Percentiles rank a stretch among this genome's conserved stretches.
These are phyloP conservation scores for Discoglossus pictus DNA, from an alignment of 2,797 vertebrate species.

Conservation along the genomic window DNA sequence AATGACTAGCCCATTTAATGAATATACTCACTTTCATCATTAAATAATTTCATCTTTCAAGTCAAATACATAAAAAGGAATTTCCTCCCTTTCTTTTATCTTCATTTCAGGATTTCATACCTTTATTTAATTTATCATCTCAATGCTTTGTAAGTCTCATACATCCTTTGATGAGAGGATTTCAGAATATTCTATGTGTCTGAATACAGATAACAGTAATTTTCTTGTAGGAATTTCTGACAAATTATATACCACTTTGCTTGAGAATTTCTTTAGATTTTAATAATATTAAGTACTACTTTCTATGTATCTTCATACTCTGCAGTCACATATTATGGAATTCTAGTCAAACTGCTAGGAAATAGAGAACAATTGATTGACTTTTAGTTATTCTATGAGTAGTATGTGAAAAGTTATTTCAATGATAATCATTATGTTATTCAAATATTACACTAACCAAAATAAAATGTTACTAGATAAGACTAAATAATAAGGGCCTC, in stretches of 20 bases:
- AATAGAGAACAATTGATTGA: too few species aligned
- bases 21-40: constrained; percentile 19
- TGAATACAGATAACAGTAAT: constrained; percentile 27
- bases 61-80: constrained; percentile 7
- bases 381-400: too few species aligned
- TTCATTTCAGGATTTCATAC: constrained; percentile 17
- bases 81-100: constrained; percentile 21
- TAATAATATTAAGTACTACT: too few species aligned
- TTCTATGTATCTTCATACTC: too few species aligned
- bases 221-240: constrained; percentile 14
- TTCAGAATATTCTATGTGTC: constrained; percentile 2
- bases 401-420: too few species aligned
- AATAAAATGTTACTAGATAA: too few species aligned
- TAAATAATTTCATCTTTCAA: constrained; percentile 30
- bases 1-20: constrained; percentile 11
- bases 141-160: background rate
- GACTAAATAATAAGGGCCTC: too few species aligned
- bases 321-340: too few species aligned
- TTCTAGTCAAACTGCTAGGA: too few species aligned
- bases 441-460: too few species aligned
- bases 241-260: constrained; percentile 22
- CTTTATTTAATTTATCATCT: constrained; percentile 1
- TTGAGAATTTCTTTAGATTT: background rate
- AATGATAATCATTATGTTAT: too few species aligned
- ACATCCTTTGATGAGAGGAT: constrained; percentile 3